Evolutionary conservation across 2,888 invertebrate genomes (phyloP).

Genomic region (Leptogaster cylindrica): DNA sequence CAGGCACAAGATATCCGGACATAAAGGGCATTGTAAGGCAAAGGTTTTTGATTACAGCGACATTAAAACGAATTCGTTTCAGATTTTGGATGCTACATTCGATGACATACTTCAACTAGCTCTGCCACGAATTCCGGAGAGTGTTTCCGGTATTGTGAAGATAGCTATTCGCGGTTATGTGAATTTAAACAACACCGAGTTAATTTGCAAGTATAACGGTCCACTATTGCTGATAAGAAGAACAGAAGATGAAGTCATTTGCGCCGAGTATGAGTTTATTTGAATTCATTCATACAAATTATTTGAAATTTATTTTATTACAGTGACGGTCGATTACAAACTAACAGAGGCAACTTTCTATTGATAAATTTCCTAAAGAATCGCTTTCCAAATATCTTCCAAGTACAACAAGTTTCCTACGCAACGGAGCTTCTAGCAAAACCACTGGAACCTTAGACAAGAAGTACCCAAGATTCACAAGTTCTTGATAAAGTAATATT

Average conservation of each 20-base stretch:
- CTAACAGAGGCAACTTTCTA: constrained; percentile 85
- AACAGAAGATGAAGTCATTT: constrained; percentile 90
- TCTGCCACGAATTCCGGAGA: constrained; percentile 81
- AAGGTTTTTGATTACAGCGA: no score
- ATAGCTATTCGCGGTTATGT: constrained; percentile 80
- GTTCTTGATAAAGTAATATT: background rate
- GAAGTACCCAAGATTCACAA: no score
- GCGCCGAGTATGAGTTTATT: constrained; percentile 64
- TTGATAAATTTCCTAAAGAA: constrained; percentile 72
- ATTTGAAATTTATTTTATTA: constrained; percentile 49
- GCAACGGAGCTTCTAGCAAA: constrained; percentile 65
- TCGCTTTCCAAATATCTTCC: constrained; percentile 74
- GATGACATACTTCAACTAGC: constrained; percentile 94
- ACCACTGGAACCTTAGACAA: constrained; percentile 55
- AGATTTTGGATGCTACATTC: constrained; percentile 95
- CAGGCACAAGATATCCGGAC: constrained; percentile 87
- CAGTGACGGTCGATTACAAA: constrained; percentile 66
- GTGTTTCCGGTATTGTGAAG: constrained; percentile 74
- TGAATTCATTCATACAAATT: background rate
- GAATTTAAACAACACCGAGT: constrained; percentile 79
- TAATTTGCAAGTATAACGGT: constrained; percentile 76
- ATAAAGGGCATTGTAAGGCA: constrained; percentile 78
- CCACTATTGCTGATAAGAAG: constrained; percentile 82
- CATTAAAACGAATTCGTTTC: no score
- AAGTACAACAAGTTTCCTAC: constrained; percentile 62